Conservation (phyloP, 2,888 invertebrate species). For the Syritta pipiens region DNA sequence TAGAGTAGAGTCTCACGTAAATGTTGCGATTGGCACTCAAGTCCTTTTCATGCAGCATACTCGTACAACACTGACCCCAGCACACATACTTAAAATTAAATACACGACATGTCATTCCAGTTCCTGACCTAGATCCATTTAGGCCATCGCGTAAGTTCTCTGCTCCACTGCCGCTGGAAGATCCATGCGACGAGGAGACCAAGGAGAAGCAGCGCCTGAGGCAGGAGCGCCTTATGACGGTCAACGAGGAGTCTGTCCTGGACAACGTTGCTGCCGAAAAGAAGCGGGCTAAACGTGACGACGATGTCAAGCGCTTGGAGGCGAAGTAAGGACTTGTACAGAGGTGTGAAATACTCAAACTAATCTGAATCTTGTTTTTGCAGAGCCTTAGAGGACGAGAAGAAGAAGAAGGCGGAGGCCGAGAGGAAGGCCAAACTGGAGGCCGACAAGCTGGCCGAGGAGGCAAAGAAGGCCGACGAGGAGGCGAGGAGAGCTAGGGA, state of each 20-base stretch:
- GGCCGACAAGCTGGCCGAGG: conserved; percentile 71
- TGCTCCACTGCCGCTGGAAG: conserved; percentile 82
- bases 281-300: conserved; percentile 81
- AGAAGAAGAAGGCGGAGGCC: conserved; percentile 81
- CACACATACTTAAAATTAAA: conserved; percentile 44
- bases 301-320: conserved; percentile 80
- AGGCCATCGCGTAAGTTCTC: conserved; percentile 86
- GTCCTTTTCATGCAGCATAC: conserved; percentile 23
- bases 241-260: conserved; percentile 77
- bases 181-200: conserved; percentile 81
- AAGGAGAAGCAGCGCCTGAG: conserved; percentile 84
- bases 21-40: conserved; percentile 39
- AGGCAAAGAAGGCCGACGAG: conserved; percentile 68
- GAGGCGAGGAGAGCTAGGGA: conserved; percentile 74
- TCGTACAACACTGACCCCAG: conserved; percentile 15
- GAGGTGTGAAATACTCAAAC: too few species aligned
- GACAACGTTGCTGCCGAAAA: conserved; percentile 78
- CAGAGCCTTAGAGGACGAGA: conserved; percentile 82
- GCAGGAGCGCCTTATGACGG: conserved; percentile 82
- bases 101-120: conserved; percentile 70
- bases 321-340: conserved; percentile 72
- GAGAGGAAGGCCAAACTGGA: conserved; percentile 79
- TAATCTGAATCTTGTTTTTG: too few species aligned
- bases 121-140: conserved; percentile 84
- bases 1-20: conserved; percentile 5